These are phyloP conservation scores for Idaea aversata DNA, from an alignment of 2,888 invertebrate species.

Conservation along the genomic window DNA sequence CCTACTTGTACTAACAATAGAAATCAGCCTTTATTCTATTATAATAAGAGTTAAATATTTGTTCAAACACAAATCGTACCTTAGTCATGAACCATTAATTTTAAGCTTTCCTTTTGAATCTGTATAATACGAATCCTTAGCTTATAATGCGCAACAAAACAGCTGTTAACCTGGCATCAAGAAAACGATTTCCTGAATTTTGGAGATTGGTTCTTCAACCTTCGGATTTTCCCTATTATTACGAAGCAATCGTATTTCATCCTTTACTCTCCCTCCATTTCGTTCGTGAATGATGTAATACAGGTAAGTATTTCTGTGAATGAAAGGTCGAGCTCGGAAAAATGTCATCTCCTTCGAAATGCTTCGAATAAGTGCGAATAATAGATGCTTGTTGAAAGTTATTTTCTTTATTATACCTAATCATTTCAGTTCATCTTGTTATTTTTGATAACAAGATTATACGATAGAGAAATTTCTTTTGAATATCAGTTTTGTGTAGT, in stretches of 20 bases:
- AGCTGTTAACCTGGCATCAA: slow-evolving; percentile 3
- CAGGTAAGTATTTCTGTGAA: slow-evolving; percentile 30
- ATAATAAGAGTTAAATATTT: neutral
- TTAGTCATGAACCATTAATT: slow-evolving; percentile 6
- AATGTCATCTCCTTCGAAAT: slow-evolving; percentile 25
- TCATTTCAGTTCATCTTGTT: slow-evolving; percentile 14
- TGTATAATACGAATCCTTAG: neutral
- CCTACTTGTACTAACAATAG: too few relatives aligned
- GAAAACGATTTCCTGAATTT: slow-evolving; percentile 25
- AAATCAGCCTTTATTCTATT: too few relatives aligned
- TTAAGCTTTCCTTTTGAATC: neutral
- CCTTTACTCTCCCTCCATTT: slow-evolving; percentile 31
- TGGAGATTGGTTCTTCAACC: slow-evolving; percentile 27
- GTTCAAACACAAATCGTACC: neutral
- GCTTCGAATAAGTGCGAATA: slow-evolving; percentile 30
- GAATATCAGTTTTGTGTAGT: neutral
- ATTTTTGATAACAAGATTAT: slow-evolving; percentile 13
- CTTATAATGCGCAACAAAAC: slow-evolving; percentile 1
- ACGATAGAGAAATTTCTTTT: neutral
- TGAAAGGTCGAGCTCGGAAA: slow-evolving; percentile 31
- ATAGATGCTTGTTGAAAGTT: slow-evolving; percentile 25
- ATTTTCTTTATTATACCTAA: slow-evolving; percentile 14
- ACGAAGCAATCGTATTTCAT: slow-evolving; percentile 32
- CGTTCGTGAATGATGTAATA: slow-evolving; percentile 27
- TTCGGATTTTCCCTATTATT: slow-evolving; percentile 29